These are phyloP conservation scores for Piprites chloris DNA, from an alignment of 2,113 vertebrate genomes.

Conservation along the genomic window DNA sequence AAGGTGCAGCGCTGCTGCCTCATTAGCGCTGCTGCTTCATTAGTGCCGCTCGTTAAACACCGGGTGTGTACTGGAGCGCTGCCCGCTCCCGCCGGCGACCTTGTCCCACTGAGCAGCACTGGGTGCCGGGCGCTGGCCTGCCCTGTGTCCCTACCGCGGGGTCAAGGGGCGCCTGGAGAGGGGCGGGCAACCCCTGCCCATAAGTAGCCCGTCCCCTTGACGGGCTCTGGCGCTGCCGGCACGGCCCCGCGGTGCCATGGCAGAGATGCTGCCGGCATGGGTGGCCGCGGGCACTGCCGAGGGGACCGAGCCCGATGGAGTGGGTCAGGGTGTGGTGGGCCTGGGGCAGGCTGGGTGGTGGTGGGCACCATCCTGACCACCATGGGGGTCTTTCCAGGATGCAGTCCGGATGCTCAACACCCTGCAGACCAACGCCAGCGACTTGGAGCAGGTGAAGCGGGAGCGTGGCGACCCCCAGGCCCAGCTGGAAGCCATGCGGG, in stretches of 20 bases:
- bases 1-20: neutral
- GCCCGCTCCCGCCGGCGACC: neutral
- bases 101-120: neutral
- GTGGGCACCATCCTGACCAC: neutral
- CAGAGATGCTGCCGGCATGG: neutral
- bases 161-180: neutral
- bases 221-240: neutral
- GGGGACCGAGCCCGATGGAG: neutral
- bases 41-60: neutral
- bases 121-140: neutral
- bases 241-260: neutral
- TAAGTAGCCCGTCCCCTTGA: neutral
- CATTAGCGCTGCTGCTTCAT: accelerated
- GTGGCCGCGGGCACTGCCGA: accelerated
- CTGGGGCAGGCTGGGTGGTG: neutral
- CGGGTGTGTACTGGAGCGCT: neutral
- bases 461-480: constrained; percentile 75
- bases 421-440: constrained; percentile 89
- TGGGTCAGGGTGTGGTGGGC: neutral
- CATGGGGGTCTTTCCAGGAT: constrained; percentile 72
- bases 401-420: constrained; percentile 91
- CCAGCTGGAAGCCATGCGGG: constrained; percentile 86
- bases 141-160: neutral
- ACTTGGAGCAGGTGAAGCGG: constrained; percentile 84
- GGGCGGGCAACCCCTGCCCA: neutral